A percentile compares a stretch with the other conserved stretches of the same genome.
phyloP scores from a whole-genome alignment of 2,888 invertebrate species.

The Aphrophora alni region DNA sequence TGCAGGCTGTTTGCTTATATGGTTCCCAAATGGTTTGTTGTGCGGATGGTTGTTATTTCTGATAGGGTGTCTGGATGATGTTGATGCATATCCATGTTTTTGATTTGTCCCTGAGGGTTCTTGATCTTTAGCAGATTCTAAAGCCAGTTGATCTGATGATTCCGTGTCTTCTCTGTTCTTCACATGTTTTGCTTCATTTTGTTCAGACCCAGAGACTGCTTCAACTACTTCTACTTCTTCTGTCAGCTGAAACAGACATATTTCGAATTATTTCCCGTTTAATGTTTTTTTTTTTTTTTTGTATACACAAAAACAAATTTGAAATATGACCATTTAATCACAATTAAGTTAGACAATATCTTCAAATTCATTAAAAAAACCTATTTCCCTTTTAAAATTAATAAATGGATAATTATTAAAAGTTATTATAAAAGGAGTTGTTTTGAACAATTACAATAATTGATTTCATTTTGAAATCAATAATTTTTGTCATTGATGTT shows the following conservation, averaged over 20 bases:
- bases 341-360: no score
- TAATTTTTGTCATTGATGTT: no score
- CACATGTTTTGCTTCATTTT: conserved; percentile 33
- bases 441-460: no score
- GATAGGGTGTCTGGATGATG: conserved; percentile 28
- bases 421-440: no score
- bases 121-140: conserved; percentile 46
- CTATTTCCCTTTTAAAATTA: no score
- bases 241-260: conserved; percentile 40
- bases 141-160: conserved; percentile 51
- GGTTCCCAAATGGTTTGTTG: conserved; percentile 29
- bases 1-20: conserved; percentile 57
- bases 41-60: conserved; percentile 25
- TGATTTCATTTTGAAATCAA: no score
- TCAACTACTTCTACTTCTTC: conserved; percentile 49
- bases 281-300: no score
- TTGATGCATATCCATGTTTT: conserved; percentile 28
- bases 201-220: conserved; percentile 43
- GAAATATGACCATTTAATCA: no score
- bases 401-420: no score
- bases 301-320: no score
- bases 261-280: background rate
- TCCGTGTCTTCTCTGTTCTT: conserved; percentile 37
- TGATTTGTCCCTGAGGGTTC: conserved; percentile 41
- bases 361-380: no score